Conservation (phyloP, 1,140 invertebrate species). For the Papilio aristodemus region DNA sequence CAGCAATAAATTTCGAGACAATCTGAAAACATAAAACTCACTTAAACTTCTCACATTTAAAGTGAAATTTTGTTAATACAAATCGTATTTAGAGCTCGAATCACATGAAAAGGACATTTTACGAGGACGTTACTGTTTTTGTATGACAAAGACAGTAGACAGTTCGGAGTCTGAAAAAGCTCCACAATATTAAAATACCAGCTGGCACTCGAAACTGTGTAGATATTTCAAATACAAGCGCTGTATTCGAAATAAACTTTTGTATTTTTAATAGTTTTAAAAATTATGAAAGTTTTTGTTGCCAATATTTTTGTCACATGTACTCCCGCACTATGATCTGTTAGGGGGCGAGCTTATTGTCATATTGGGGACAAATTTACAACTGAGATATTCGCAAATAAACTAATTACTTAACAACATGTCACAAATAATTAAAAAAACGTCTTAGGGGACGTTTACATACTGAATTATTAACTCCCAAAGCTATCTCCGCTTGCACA, state of each 20-base stretch:
- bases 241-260: neutral
- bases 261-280: neutral
- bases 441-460: neutral
- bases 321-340: too few relatives aligned
- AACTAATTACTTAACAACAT: too few relatives aligned
- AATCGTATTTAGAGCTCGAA: neutral
- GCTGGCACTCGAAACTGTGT: neutral
- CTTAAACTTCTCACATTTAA: conserved; percentile 2
- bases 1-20: neutral
- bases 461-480: conserved; percentile 5
- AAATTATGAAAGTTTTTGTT: too few relatives aligned
- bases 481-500: conserved; percentile 16
- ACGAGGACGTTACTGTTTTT: conserved; percentile 16
- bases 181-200: conserved; percentile 10
- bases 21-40: conserved; percentile 12
- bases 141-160: conserved; percentile 11
- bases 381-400: too few relatives aligned
- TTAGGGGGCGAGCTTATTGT: too few relatives aligned
- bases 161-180: conserved; percentile 3
- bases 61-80: neutral
- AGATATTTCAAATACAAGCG: neutral
- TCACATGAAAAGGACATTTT: conserved; percentile 11
- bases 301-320: too few relatives aligned
- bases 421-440: neutral
- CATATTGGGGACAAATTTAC: too few relatives aligned